These are phyloP conservation scores for Furnarius figulus DNA, from an alignment of 2,113 vertebrate species.

Conservation along the genomic window DNA sequence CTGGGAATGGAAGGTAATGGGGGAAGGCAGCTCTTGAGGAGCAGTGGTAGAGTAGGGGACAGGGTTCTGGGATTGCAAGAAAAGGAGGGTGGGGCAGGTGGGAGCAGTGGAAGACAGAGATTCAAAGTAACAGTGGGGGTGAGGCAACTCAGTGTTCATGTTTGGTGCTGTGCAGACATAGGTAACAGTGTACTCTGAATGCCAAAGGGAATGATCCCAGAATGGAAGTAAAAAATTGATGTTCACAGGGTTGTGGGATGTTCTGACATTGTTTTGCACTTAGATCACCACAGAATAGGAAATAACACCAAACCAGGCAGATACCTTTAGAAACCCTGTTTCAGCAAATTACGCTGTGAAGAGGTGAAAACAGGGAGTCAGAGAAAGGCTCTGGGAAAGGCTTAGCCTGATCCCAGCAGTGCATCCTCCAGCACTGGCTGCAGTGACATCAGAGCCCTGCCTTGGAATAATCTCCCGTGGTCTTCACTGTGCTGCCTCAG, in stretches of 20 bases:
- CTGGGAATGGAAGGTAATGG: background rate
- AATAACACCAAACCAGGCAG: background rate
- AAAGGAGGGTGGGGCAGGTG: background rate
- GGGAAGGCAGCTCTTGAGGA: background rate
- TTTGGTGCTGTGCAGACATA: background rate
- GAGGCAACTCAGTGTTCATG: background rate
- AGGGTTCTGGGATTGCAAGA: background rate
- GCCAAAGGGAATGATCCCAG: background rate
- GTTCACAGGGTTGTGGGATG: background rate
- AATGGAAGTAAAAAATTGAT: background rate
- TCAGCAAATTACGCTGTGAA: background rate
- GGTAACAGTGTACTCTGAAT: background rate
- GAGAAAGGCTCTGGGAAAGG: background rate
- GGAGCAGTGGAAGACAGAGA: background rate
- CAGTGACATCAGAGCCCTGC: background rate
- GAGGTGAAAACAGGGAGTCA: background rate
- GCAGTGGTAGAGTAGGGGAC: background rate
- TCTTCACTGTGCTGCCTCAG: background rate
- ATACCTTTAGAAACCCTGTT: background rate
- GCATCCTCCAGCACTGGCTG: background rate
- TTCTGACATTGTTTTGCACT: background rate
- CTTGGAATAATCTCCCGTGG: background rate
- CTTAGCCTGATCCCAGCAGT: background rate
- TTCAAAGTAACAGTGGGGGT: background rate
- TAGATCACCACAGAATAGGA: background rate